A percentile compares a stretch with the other conserved stretches of the same genome.
Conservation (phyloP, 2,113 vertebrate species). For the Sinocyclocheilus grahami region DNA sequence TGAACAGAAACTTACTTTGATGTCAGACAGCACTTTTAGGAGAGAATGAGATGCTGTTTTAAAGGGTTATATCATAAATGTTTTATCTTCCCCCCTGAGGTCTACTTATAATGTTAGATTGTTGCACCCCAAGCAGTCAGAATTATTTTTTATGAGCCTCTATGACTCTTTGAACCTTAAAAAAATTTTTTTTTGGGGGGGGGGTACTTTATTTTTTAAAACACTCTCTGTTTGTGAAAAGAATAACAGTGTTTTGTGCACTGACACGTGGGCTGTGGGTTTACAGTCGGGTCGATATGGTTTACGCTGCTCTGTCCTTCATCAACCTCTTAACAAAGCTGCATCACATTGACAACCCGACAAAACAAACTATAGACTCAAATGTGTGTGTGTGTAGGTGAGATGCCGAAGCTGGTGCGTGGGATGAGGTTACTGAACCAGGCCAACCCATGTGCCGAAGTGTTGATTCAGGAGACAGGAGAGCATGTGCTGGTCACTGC, state of each 20-base stretch:
- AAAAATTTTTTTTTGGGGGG: not conserved
- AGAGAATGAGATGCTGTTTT: conserved; percentile 12
- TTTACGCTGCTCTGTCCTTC: not conserved
- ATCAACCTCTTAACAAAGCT: not conserved
- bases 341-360: too few species aligned
- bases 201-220: not conserved
- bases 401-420: conserved; percentile 92
- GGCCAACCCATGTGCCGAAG: conserved; percentile 92
- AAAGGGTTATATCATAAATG: not conserved
- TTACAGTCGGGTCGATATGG: not conserved
- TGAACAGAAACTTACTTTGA: not conserved
- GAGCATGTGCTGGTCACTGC: conserved; percentile 96
- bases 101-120: not conserved
- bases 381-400: conserved; percentile 74
- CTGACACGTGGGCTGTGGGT: not conserved
- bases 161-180: not conserved
- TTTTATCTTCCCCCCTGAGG: not conserved
- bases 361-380: not conserved
- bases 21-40: not conserved
- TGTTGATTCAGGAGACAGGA: conserved; percentile 95
- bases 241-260: not conserved
- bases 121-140: not conserved
- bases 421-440: conserved; percentile 97
- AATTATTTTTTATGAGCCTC: not conserved
- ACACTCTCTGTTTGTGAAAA: not conserved